Evolutionary conservation across 2,888 invertebrate genomes (phyloP), one percentile per base, ranked within the genome.

Genomic region (Microplitis deprimator): DNA sequence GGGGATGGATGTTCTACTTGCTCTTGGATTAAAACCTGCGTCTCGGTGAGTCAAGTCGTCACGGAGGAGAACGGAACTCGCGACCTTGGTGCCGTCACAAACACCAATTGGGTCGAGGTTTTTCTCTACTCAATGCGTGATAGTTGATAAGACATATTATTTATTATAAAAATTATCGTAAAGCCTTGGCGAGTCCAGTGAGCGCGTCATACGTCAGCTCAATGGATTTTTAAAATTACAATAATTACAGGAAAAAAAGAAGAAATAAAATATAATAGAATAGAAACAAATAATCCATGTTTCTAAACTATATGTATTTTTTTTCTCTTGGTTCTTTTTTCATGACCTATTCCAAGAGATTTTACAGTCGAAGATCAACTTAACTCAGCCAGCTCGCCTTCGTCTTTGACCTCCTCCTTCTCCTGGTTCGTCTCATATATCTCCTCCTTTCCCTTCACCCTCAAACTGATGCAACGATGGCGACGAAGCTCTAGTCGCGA

Each of bases 1-100:
- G 81, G 88, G 87, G 79, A 91, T 92, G 84, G 92, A 91, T 79
- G 90, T 92, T 68, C 88, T 92, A 70, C 87, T 92, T 71, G 92
- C 92, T 62, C 91, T 92, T 41, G 92, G 92, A 17, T 89, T 92
- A 67, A 91, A 91, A 80, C 92, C 92, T 65, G 88, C 90, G 75
- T 82, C 83, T 76, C 83, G 88, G 89, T 89, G 86, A 89, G 89
- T 89, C 80, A 62, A 68, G 62, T 16, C 62, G 20, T 62, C 62
- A 38, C 13, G 64, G 59, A 73, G 73, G 67, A 68, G 67, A 73
- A 59, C 50, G 60, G 73, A 73, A 67, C 38, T 71, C 39, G 38
- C 40, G 71, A 41, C 50, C 67, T 71, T 50, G 59, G 65, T 38
- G 29, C 73, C 69, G 39, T 73, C 71, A 61, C 68, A 60, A 40